These are phyloP conservation scores for Polypterus bichir DNA, from an alignment of 2,113 vertebrate species.

Conservation along the genomic window DNA sequence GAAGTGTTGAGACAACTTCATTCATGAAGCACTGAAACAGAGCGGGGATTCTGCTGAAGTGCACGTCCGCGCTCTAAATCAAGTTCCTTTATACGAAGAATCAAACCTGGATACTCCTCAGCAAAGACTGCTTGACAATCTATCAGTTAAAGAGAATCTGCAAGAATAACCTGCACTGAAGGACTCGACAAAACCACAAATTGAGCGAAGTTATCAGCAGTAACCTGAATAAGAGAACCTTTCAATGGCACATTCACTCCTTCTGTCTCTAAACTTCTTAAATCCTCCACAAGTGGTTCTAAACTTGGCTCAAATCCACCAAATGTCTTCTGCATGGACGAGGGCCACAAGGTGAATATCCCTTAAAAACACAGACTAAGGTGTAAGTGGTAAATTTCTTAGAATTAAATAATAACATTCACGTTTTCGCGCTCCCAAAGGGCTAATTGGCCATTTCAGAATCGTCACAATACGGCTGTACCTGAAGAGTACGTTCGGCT, in stretches of 20 bases:
- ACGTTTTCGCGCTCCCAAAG: conserved; percentile 7
- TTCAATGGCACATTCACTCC: conserved; percentile 5
- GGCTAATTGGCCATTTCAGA: conserved; percentile 6
- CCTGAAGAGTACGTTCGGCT: conserved; percentile 12
- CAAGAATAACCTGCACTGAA: conserved; percentile 9
- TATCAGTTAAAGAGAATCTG: conserved; percentile 12
- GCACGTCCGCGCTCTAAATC: conserved; percentile 11
- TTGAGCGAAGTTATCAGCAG: conserved; percentile 10
- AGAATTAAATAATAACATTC: conserved; percentile 17
- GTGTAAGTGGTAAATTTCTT: conserved; percentile 8
- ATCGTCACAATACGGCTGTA: conserved; percentile 11
- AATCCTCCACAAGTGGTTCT: conserved; percentile 10
- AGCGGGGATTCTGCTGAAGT: conserved; percentile 9
- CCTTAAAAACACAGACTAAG: conserved; percentile 6
- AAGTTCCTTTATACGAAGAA: conserved; percentile 6
- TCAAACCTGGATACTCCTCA: conserved; percentile 13
- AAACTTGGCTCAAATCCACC: conserved; percentile 20
- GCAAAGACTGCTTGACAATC: conserved; percentile 8
- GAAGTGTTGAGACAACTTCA: conserved; percentile 6
- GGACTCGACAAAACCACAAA: conserved; percentile 17
- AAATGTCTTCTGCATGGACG: conserved; percentile 15
- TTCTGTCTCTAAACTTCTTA: conserved; percentile 15
- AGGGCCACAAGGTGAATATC: conserved; percentile 16
- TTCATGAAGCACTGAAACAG: conserved; percentile 5
- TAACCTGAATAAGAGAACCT: conserved; percentile 11